A percentile compares a stretch with the other conserved stretches of the same genome.
These are phyloP conservation scores for Henricia sp. DNA, from an alignment of 53 echinoderm and acorn worm genomes.

Conservation along the genomic window DNA sequence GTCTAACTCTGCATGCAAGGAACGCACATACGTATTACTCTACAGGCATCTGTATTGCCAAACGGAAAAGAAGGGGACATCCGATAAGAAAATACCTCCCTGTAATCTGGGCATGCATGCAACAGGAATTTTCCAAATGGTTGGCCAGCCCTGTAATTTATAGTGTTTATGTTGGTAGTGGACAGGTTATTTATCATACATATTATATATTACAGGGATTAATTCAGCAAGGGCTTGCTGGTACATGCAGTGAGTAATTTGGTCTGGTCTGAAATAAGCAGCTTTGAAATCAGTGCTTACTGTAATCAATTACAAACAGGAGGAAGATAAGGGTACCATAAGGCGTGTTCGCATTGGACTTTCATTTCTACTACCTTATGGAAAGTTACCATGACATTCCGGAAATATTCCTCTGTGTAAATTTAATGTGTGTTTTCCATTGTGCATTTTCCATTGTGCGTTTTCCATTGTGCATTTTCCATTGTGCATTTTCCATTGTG, in stretches of 20 bases:
- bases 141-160: conserved; percentile 24
- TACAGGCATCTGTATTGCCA: not conserved
- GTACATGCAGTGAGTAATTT: too few species aligned
- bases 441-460: too few species aligned
- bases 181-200: conserved; percentile 55
- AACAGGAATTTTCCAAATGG: conserved; percentile 6
- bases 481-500: too few species aligned
- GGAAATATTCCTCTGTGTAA: too few species aligned
- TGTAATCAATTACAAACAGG: not conserved
- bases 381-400: too few species aligned
- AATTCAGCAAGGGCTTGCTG: not conserved
- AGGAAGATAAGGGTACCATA: not conserved
- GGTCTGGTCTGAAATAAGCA: not conserved
- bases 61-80: not conserved
- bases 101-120: not conserved
- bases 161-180: conserved; percentile 23
- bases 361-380: not conserved
- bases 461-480: too few species aligned
- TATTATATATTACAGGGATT: conserved; percentile 28
- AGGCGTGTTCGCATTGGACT: too few species aligned
- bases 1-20: too few species aligned
- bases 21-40: too few species aligned
- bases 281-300: conserved; percentile 4
- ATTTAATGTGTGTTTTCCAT: too few species aligned
- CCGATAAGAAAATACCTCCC: not conserved